Evolutionary conservation across 2,888 invertebrate genomes (phyloP), one percentile per base, ranked within the genome.

Genomic region (Aphodius sticticus): DNA sequence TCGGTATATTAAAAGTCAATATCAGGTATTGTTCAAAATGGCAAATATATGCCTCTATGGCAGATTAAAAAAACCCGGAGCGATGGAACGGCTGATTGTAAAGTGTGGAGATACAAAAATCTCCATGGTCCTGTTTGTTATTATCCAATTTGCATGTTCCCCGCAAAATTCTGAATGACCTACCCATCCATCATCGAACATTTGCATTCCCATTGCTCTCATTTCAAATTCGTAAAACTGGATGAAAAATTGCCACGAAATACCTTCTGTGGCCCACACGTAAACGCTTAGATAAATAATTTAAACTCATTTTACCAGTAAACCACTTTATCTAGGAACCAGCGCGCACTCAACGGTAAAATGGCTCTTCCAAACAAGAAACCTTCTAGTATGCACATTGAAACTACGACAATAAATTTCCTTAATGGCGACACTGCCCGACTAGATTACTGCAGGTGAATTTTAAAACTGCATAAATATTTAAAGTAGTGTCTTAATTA

Each of bases 381-480:
- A 53, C 12, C 53, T 53, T 53, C 53, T 53, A 53, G 53, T 53
- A 53, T 53, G 53, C 53, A 53, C 53, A 53, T 53, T 53, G 53
- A 53, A 53, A 53, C 53, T 53, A 53, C 53, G 53, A 7, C 53
- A 53, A 53, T 53, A 53, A 53, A 53, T 53, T 53, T 9, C 53
- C 12, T 53, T 53, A 53, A 53, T 53, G 53, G 53, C 53, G 53
- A 53, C 53, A 53, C 53, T 53, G 53, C 53, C 12, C 53, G 9
- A 53, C 53, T 53, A 53, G 53, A 53, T 53, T 12, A 12, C 53
- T 53, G 3, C 12, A 53, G 53, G 53, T 53, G 53, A 53, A 53
- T 53, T 53, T 53, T 53, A 53, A 53, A 53, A 53, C 53, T 53
- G 53, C 53, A 53, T 53, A 53, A 53, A 53, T 53, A 53, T 53